phyloP scores from a whole-genome alignment of 2,797 vertebrate genomes.

The Phoxinus dragarum region DNA sequence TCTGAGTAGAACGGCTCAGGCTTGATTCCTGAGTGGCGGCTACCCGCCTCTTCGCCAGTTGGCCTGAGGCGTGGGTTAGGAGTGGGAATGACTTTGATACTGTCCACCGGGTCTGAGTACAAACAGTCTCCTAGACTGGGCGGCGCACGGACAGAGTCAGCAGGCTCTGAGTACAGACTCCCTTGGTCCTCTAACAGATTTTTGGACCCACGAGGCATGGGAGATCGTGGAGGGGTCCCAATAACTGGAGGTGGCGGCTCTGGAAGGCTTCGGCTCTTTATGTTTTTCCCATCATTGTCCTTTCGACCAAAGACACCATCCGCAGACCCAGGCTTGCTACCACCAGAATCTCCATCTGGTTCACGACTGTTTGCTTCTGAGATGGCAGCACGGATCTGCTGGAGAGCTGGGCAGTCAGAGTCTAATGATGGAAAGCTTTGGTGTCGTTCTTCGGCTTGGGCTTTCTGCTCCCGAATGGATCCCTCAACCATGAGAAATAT shows the following conservation, averaged over 20 bases:
- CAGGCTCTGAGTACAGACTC: slow-evolving; percentile 89
- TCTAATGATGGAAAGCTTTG: slow-evolving; percentile 77
- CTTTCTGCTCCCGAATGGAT: slow-evolving; percentile 91
- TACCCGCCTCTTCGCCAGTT: slow-evolving; percentile 66
- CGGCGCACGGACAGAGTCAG: slow-evolving; percentile 84
- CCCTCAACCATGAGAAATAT: slow-evolving; percentile 92
- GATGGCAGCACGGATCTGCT: slow-evolving; percentile 65
- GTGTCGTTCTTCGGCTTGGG: slow-evolving; percentile 80
- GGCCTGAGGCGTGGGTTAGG: slow-evolving; percentile 72
- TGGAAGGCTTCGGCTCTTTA: slow-evolving; percentile 80
- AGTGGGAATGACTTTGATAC: slow-evolving; percentile 70
- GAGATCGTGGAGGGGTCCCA: slow-evolving; percentile 68
- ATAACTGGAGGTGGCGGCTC: slow-evolving; percentile 72
- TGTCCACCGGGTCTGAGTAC: slow-evolving; percentile 93
- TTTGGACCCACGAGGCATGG: slow-evolving; percentile 66
- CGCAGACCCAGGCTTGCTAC: slow-evolving; percentile 74
- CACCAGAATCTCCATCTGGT: slow-evolving; percentile 77
- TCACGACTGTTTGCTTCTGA: slow-evolving; percentile 70
- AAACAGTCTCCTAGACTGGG: slow-evolving; percentile 75
- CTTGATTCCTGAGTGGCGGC: slow-evolving; percentile 49
- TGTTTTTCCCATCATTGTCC: slow-evolving; percentile 66
- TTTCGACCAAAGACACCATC: slow-evolving; percentile 74
- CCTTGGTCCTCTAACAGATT: slow-evolving; percentile 64
- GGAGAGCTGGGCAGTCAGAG: slow-evolving; percentile 69
- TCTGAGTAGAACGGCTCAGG: slow-evolving; percentile 73